phyloP scores from a whole-genome alignment of 2,113 vertebrate species.

The Cyanoliseus patagonus region DNA sequence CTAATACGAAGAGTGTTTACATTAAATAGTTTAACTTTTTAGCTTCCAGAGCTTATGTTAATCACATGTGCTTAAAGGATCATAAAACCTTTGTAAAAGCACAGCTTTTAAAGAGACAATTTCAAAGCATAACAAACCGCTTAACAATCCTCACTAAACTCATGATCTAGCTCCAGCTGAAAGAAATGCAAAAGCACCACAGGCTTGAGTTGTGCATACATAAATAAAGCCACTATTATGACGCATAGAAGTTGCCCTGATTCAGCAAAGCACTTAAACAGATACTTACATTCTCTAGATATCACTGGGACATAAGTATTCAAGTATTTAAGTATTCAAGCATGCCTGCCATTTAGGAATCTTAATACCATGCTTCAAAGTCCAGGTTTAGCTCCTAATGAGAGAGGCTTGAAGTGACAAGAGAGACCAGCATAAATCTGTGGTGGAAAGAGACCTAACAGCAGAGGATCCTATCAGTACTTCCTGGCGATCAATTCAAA shows the following conservation, averaged over 20 bases:
- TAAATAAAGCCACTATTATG: background rate
- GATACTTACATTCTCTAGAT: conserved; percentile 26
- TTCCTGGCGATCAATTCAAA: background rate
- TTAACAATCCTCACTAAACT: background rate
- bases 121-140: conserved; percentile 1
- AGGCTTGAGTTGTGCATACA: background rate
- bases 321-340: background rate
- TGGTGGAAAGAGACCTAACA: background rate
- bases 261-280: background rate
- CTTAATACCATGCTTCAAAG: background rate
- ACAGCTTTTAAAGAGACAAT: conserved; percentile 3
- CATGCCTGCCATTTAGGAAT: background rate
- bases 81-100: background rate
- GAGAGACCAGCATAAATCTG: background rate
- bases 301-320: background rate
- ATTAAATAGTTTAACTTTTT: background rate
- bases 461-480: background rate
- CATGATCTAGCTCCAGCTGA: background rate
- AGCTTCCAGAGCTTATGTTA: background rate
- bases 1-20: background rate
- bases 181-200: background rate
- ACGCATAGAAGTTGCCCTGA: background rate
- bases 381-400: background rate
- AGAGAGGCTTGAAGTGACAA: background rate
- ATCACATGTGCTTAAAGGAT: background rate